Percentiles rank a stretch among this genome's conserved stretches.
These are phyloP conservation scores for Anthoscopus minutus DNA, from an alignment of 2,113 vertebrate genomes.

Conservation along the genomic window DNA sequence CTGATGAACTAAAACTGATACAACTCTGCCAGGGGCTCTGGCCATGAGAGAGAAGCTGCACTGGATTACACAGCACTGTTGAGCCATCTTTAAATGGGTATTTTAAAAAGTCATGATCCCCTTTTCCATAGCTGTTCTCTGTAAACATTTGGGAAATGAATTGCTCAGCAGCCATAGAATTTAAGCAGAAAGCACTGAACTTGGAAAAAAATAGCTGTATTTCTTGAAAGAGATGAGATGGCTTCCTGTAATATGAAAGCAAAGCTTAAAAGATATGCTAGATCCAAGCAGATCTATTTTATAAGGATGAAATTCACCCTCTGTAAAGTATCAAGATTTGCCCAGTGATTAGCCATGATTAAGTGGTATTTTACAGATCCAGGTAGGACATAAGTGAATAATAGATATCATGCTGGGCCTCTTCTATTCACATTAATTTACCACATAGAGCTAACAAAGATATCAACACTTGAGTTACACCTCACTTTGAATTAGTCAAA, in stretches of 20 bases:
- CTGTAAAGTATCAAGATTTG: not conserved
- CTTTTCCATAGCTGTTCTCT: constrained; percentile 31
- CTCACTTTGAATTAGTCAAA: not conserved
- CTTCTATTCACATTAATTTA: not conserved
- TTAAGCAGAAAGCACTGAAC: not conserved
- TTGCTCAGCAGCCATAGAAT: not conserved
- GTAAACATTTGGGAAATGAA: constrained; percentile 57
- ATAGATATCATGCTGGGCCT: not conserved
- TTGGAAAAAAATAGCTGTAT: not conserved
- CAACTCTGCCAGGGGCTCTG: not conserved
- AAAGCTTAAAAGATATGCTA: not conserved
- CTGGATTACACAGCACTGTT: constrained; percentile 24
- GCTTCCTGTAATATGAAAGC: not conserved
- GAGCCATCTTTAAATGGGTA: constrained; percentile 41
- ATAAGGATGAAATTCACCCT: not conserved
- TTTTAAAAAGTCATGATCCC: constrained; percentile 48
- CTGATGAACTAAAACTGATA: not conserved
- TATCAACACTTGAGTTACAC: not conserved
- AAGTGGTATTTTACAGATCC: not conserved
- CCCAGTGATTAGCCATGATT: not conserved
- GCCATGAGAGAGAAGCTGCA: not conserved
- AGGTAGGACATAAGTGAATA: not conserved
- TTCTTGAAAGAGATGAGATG: not conserved
- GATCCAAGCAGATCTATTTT: not conserved
- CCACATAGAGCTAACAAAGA: not conserved